phyloP scores from a whole-genome alignment of 1,140 invertebrate genomes.

The Protaetia brevitarsis region DNA sequence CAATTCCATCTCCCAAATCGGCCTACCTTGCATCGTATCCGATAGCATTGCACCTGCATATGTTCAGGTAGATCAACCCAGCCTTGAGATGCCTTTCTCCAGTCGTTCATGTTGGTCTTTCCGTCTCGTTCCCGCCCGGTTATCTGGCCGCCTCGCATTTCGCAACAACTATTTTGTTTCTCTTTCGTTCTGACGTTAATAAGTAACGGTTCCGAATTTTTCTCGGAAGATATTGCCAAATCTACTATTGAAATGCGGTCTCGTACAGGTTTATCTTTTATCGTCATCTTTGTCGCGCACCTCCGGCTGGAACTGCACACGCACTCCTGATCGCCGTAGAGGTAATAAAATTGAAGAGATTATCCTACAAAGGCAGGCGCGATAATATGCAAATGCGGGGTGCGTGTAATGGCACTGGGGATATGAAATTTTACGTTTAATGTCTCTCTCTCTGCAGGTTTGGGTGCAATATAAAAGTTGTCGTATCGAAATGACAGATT shows the following conservation, averaged over 20 bases:
- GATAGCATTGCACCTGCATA: constrained; percentile 21
- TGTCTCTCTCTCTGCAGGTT: not conserved
- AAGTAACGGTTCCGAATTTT: constrained; percentile 23
- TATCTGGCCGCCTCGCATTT: not conserved
- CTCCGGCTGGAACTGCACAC: not conserved
- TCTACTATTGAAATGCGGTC: constrained; percentile 22
- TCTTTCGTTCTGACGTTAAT: constrained; percentile 21
- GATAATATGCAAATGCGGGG: not conserved
- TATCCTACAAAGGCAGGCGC: not conserved
- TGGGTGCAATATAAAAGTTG: not conserved
- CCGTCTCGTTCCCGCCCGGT: not conserved
- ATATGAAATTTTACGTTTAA: not conserved
- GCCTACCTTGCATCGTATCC: constrained; percentile 14
- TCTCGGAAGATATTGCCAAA: constrained; percentile 23
- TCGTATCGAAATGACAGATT: too few relatives aligned
- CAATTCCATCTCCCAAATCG: not conserved
- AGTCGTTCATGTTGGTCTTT: not conserved
- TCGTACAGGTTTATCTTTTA: constrained; percentile 11
- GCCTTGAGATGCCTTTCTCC: constrained; percentile 22
- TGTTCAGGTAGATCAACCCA: constrained; percentile 20
- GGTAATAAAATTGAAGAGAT: constrained; percentile 10
- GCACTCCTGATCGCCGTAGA: not conserved
- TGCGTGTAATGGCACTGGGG: not conserved
- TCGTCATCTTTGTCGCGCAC: not conserved
- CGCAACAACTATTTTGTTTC: constrained; percentile 20